phyloP scores from a whole-genome alignment of 1,140 invertebrate species.

The Ruditapes philippinarum region DNA sequence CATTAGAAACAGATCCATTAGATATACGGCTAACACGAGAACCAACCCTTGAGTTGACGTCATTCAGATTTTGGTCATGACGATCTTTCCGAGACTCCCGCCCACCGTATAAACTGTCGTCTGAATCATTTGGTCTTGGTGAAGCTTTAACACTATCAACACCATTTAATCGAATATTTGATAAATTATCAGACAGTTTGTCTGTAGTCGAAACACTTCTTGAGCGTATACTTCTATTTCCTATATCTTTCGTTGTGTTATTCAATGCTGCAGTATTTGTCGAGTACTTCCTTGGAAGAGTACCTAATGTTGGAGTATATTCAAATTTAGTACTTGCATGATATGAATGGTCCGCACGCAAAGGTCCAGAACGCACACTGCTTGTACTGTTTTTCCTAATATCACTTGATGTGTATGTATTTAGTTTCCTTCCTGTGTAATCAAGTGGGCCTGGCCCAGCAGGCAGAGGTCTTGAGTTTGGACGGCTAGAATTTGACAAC shows the following conservation, averaged over 20 bases:
- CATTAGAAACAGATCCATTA: slow-evolving; percentile 7
- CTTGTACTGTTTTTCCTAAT: slow-evolving; percentile 51
- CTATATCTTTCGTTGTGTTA: slow-evolving; percentile 44
- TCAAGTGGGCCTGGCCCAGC: slow-evolving; percentile 81
- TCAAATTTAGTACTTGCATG: slow-evolving; percentile 38
- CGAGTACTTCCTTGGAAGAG: slow-evolving; percentile 34
- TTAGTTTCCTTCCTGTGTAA: slow-evolving; percentile 73
- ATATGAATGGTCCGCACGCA: slow-evolving; percentile 77
- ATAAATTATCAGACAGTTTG: slow-evolving; percentile 17
- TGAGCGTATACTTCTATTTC: slow-evolving; percentile 34
- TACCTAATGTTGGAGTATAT: slow-evolving; percentile 55
- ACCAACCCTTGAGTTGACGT: slow-evolving; percentile 1
- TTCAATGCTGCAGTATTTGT: slow-evolving; percentile 15
- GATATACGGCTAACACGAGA: slow-evolving; percentile 48
- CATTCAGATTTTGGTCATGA: slow-evolving; percentile 40
- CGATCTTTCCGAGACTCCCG: slow-evolving; percentile 54
- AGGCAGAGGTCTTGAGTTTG: slow-evolving; percentile 71
- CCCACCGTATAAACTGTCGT: slow-evolving; percentile 41
- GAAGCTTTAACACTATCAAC: slow-evolving; percentile 52
- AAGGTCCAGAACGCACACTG: slow-evolving; percentile 65
- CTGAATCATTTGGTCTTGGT: slow-evolving; percentile 33
- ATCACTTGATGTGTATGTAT: slow-evolving; percentile 45
- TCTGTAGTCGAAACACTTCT: slow-evolving; percentile 58
- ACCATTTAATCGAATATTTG: slow-evolving; percentile 47
- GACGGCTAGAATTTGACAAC: slow-evolving; percentile 14